Base-by-base conservation (phyloP, 2,888 invertebrate species). In the Didymodactylos carnosus region DNA sequence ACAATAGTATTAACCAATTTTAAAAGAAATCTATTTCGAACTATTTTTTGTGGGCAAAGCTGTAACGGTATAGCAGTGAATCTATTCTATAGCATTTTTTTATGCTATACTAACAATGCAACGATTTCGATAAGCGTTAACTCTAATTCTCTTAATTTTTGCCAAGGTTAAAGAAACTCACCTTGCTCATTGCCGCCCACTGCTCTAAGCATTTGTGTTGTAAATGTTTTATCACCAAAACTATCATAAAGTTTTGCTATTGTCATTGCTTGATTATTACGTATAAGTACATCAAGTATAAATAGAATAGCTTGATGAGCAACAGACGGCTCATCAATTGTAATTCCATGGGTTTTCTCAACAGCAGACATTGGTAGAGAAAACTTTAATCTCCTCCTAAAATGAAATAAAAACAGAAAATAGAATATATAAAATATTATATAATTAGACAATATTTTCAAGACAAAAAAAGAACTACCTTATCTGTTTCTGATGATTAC, bases 191-290 rank as follows among this genome's bases (percentile, higher is more conserved):
- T 94, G 79, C 94, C 94, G 78, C 95, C 86, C 71, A 85, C 85
- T 69, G 86, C 85, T 62, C 80, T 78, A 62, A 83, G 78, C 95
- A 97, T 97, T 86, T 97, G 97, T 86, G 94, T 92, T 35, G 97
- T 94, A 85, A 98, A 98, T 79, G 93, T 95, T 84, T 94, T 94
- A 79, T 95, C 94, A 80, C 97, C 97, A 85, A 98, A 98, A 85
- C 97, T 94, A 85, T 97, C 97, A 83, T 94, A 94, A 79, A 98
- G 87, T 86, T 98, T 97, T 85, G 94, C 94, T 80, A 97, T 87
- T 78, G 94, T 93, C 83, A 95, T 88, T 77, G 94, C 91, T 83
- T 92, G 91, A 69, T 80, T 80, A 86, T 94, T 94, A 16, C 75
- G 72, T 88, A 98, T 89, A 79, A 98, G 87, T 81, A 94, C 90